phyloP scores from a whole-genome alignment of 2,113 vertebrate species.

The Eubucco bourcierii region DNA sequence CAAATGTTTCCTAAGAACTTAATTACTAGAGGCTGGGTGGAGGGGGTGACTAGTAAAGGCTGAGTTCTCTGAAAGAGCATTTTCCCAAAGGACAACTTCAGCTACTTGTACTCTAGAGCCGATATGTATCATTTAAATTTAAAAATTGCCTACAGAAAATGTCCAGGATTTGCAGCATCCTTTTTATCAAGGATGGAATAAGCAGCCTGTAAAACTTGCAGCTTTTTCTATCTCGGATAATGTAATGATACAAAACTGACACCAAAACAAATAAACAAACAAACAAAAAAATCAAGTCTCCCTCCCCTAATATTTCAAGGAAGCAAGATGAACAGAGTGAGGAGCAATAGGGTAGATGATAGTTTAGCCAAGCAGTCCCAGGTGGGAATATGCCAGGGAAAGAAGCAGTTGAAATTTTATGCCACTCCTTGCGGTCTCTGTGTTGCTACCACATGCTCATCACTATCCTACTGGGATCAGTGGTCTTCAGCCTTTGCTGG shows the following conservation, averaged over 20 bases:
- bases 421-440: fast-evolving
- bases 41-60: neutral
- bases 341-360: neutral
- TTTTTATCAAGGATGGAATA: neutral
- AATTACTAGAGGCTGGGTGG: neutral
- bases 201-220: neutral
- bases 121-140: neutral
- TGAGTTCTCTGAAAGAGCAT: neutral
- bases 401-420: neutral
- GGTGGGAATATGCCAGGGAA: neutral
- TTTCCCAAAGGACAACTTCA: neutral
- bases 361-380: neutral
- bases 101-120: neutral
- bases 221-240: neutral
- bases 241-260: neutral
- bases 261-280: no score
- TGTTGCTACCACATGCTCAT: neutral
- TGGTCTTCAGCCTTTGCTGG: neutral
- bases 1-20: neutral
- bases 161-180: neutral
- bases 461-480: neutral
- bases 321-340: neutral
- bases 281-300: no score
- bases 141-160: neutral
- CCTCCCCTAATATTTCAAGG: neutral